Evolutionary conservation across 2,797 vertebrate genomes (phyloP).

Genomic region (Enteromius fasciolatus): DNA sequence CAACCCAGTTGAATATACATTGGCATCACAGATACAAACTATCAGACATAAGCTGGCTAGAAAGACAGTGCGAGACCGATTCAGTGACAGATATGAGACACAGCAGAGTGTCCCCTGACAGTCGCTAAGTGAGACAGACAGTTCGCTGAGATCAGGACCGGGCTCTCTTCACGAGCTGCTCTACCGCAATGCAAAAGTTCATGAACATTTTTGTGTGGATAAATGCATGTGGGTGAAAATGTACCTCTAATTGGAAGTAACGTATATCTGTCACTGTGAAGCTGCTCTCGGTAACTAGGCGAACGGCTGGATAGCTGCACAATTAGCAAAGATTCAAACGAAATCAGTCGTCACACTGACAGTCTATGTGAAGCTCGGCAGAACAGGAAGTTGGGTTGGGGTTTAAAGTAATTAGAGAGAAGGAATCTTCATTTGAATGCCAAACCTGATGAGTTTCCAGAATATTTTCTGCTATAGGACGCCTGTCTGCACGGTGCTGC

Average conservation of each 20-base stretch:
- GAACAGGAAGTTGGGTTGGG: slow-evolving; percentile 36
- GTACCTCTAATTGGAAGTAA: slow-evolving; percentile 10
- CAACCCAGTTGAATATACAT: not conserved
- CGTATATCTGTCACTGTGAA: slow-evolving; percentile 6
- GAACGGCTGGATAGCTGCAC: not conserved
- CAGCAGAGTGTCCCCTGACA: slow-evolving; percentile 19
- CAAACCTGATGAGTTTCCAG: slow-evolving; percentile 42
- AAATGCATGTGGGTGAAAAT: not conserved
- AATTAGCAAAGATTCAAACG: slow-evolving; percentile 35
- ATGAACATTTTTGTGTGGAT: not conserved
- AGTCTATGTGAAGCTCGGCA: slow-evolving; percentile 28
- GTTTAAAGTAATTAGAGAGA: slow-evolving; percentile 40
- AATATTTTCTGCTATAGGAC: slow-evolving; percentile 40
- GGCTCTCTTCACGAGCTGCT: not conserved
- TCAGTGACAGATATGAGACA: slow-evolving; percentile 31
- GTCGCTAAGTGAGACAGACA: slow-evolving; percentile 22
- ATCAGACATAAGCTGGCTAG: slow-evolving; percentile 25
- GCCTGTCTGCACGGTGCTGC: slow-evolving; percentile 22
- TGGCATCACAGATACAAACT: slow-evolving; percentile 27
- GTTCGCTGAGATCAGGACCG: slow-evolving; percentile 19
- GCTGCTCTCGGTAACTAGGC: not conserved
- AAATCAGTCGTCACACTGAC: slow-evolving; percentile 22
- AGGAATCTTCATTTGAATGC: slow-evolving; percentile 38
- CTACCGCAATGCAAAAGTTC: slow-evolving; percentile 21
- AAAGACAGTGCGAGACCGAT: slow-evolving; percentile 16